phyloP scores from a whole-genome alignment of 2,888 invertebrate species.

The Pollenia griseotomentosa region DNA sequence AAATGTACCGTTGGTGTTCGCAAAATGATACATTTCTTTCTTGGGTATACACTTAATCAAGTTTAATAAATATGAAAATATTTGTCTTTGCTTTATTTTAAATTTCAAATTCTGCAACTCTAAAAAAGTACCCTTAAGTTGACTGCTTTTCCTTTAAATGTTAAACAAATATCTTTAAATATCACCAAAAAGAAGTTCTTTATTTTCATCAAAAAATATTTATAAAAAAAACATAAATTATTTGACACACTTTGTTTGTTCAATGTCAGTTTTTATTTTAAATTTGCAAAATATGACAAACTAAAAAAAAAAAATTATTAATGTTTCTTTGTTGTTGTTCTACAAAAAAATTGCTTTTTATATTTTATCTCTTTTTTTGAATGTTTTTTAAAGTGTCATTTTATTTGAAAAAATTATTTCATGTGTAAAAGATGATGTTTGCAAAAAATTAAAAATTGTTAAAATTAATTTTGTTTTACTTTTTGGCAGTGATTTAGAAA shows the following conservation, averaged over 20 bases:
- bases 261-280: conserved; percentile 66
- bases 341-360: conserved; percentile 9
- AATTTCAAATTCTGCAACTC: too few relatives aligned
- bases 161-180: too few relatives aligned
- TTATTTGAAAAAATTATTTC: conserved; percentile 9
- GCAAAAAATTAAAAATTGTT: conserved; percentile 47
- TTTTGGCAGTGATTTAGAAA: conserved; percentile 15
- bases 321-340: background rate
- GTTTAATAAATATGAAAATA: too few relatives aligned
- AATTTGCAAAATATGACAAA: conserved; percentile 57
- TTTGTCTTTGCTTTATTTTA: too few relatives aligned
- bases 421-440: conserved; percentile 40
- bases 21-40: too few relatives aligned
- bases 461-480: conserved; percentile 22
- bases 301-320: background rate
- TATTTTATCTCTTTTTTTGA: conserved; percentile 5
- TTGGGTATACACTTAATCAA: too few relatives aligned
- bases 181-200: conserved; percentile 4
- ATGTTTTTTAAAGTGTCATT: conserved; percentile 9
- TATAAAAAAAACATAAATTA: conserved; percentile 26
- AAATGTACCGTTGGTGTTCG: too few relatives aligned
- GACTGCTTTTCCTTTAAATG: too few relatives aligned
- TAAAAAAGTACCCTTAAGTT: too few relatives aligned
- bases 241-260: conserved; percentile 66
- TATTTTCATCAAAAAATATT: conserved; percentile 21